These are phyloP conservation scores for Aphodius granarius DNA, from an alignment of 2,888 invertebrate genomes.

Conservation along the genomic window DNA sequence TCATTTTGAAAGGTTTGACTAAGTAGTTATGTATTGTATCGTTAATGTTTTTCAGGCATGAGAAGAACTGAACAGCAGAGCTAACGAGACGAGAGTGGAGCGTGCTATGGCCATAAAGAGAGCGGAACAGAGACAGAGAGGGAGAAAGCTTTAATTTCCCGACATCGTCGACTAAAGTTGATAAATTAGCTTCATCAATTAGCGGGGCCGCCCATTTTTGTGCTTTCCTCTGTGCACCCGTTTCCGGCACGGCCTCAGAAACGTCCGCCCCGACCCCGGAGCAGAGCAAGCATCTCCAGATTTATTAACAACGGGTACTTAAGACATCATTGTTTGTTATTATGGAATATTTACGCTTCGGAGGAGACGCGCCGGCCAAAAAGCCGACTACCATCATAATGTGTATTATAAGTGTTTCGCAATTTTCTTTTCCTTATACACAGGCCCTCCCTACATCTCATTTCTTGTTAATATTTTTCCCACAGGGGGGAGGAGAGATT, in stretches of 20 bases:
- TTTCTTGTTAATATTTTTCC: too few species aligned
- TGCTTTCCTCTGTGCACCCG: constrained; percentile 29
- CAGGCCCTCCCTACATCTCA: background rate
- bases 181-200: constrained; percentile 41
- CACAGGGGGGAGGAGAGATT: too few species aligned
- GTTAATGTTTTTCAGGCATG: background rate
- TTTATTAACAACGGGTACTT: constrained; percentile 28
- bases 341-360: constrained; percentile 20
- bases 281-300: constrained; percentile 25
- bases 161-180: constrained; percentile 39
- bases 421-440: background rate
- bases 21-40: background rate
- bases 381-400: background rate
- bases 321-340: constrained; percentile 28
- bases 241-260: background rate
- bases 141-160: constrained; percentile 36
- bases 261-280: constrained; percentile 23
- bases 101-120: background rate
- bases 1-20: background rate
- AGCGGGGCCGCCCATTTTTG: constrained; percentile 37
- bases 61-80: background rate
- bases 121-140: background rate
- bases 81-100: background rate
- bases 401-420: background rate
- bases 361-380: background rate